These are phyloP conservation scores for Zelostemma sp. DNA, from an alignment of 1,140 invertebrate species.

Conservation along the genomic window DNA sequence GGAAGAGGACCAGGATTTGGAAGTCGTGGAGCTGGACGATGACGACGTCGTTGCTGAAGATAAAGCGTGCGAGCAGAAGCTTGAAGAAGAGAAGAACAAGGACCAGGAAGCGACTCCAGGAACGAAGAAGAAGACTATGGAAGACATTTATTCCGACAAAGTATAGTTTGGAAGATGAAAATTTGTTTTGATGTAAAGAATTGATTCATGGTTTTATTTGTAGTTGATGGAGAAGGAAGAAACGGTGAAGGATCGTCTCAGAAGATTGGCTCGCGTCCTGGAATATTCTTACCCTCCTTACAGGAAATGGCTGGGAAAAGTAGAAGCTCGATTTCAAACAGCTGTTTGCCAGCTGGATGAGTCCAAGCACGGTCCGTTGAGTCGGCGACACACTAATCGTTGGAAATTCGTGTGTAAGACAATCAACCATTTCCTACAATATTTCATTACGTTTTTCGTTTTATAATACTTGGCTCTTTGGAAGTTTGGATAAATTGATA, in stretches of 20 bases:
- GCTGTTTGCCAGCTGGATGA: slow-evolving; percentile 61
- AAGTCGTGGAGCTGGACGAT: neutral
- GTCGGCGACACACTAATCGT: slow-evolving; percentile 57
- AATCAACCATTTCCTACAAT: neutral
- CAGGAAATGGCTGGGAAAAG: slow-evolving; percentile 59
- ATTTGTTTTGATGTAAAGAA: slow-evolving; percentile 27
- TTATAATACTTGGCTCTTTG: neutral
- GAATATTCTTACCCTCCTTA: slow-evolving; percentile 63
- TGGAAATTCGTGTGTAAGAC: slow-evolving; percentile 67
- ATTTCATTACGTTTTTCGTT: neutral
- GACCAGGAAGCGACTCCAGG: slow-evolving; percentile 1
- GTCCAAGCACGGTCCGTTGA: slow-evolving; percentile 51
- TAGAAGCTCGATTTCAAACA: slow-evolving; percentile 51
- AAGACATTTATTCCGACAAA: slow-evolving; percentile 33
- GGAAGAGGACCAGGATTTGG: slow-evolving; percentile 1
- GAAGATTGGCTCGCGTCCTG: slow-evolving; percentile 61
- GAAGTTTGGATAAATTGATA: neutral
- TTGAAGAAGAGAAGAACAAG: slow-evolving; percentile 5
- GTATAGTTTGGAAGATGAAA: slow-evolving; percentile 32
- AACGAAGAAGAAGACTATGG: neutral
- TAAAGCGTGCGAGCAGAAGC: no score
- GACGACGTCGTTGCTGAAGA: no score
- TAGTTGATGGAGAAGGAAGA: slow-evolving; percentile 55
- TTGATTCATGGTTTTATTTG: no score
- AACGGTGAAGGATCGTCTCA: slow-evolving; percentile 56